A percentile compares a stretch with the other conserved stretches of the same genome.
Evolutionary conservation across 1,140 invertebrate species (phyloP).

Genomic region (Formica exsecta): DNA sequence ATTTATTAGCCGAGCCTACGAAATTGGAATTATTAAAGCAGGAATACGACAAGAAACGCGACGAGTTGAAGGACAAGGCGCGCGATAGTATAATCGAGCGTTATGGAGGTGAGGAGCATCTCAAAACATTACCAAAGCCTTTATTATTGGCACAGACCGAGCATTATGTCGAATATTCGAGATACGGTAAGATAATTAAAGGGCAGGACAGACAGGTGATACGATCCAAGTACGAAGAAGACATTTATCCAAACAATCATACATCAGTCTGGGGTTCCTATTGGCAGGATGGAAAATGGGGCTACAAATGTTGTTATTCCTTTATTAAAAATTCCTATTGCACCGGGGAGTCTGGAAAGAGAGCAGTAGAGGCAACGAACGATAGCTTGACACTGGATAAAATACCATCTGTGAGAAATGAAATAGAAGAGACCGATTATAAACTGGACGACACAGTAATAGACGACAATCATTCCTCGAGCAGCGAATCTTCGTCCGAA

Average conservation of each 20-base stretch:
- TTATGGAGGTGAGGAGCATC: conserved; percentile 97
- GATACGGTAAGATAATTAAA: conserved; percentile 94
- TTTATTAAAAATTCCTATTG: conserved; percentile 97
- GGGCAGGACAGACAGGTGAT: conserved; percentile 95
- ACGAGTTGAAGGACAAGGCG: conserved; percentile 93
- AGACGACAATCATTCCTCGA: conserved; percentile 72
- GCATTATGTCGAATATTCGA: conserved; percentile 98
- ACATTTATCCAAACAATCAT: conserved; percentile 97
- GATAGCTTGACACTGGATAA: neutral
- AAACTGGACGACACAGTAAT: neutral
- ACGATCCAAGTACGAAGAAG: conserved; percentile 97
- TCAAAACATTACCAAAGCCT: conserved; percentile 94
- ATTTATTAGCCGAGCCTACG: conserved; percentile 98
- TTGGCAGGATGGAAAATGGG: conserved; percentile 97
- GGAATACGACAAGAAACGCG: conserved; percentile 96
- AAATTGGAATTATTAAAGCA: conserved; percentile 97
- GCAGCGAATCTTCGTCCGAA: conserved; percentile 77
- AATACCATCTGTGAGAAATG: neutral
- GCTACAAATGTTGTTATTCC: conserved; percentile 98
- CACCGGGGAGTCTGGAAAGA: conserved; percentile 93
- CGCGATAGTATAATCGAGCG: conserved; percentile 92
- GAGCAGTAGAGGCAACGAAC: conserved; percentile 44
- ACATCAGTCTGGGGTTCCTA: conserved; percentile 98
- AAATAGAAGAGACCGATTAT: conserved; percentile 26
- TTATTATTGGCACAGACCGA: conserved; percentile 98